Evolutionary conservation across 2,113 vertebrate genomes (phyloP), one percentile per base, ranked within the genome.

Genomic region (Myodes glareolus): DNA sequence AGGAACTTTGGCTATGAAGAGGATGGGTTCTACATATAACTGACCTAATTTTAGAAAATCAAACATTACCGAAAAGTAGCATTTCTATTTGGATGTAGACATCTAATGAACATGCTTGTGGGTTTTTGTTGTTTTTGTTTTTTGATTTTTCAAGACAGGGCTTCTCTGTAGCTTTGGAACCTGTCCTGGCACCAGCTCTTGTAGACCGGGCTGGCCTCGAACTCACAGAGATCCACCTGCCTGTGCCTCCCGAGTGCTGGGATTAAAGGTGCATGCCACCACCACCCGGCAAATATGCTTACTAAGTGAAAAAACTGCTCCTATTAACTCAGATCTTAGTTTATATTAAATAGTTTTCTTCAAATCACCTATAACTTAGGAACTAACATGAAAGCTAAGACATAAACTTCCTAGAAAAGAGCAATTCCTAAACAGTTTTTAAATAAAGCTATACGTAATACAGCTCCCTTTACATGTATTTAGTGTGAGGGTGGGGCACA

Each of bases 21-120:
- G 42, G 76, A 77, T 88, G 1, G 13, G 42, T 42, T 88, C 78
- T 47, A 21, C 87, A 87, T 73, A 3, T 84, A n/a, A 47, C 67
- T 47, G 86, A 87, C 65, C 33, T 85, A 94, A 94, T 75, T 27
- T 25, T 72, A 92, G 90, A 92, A 61, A 97, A 87, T 67, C 39
- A 75, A 91, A 65, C 39, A 86, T 11, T 89, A 36, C 5, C 16
- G 33, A 86, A 39, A 88, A 96, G 58, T 39, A 68, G 8, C 3
- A 27, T 90, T 97, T 81, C 88, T 9, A 87, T 78, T 61, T 92
- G 45, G 45, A 92, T 31, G 87, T 0, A 91, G 47, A 84, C 12
- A 94, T 68, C 50, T 84, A 61, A 68, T 92, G 90, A 95, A 92
- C 36, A 86, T 45, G 11, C n/a, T 90, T n/a, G 1, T 65, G 19